Base-by-base conservation (phyloP, 92 coral and sea anemone species). In the Parazoanthus swiftii region DNA sequence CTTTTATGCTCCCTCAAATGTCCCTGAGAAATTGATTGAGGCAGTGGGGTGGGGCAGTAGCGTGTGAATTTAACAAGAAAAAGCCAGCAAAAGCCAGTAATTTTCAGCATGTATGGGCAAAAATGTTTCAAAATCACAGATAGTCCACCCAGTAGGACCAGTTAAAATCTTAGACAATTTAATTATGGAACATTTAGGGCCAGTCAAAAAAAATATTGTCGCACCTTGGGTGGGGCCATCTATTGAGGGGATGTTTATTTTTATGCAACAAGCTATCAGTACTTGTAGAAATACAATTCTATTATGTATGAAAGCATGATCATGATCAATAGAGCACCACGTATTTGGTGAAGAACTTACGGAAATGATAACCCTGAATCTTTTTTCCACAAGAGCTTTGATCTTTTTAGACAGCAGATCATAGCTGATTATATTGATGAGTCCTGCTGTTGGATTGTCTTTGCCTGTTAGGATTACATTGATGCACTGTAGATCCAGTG, bases 401-500 rank as follows among this genome's bases (percentile, higher is more conserved):
- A 81, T 74, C 66, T 89, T 89, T 80, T 95, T 97, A 18, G 95
- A 89, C 85, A 97, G 88, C 67, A 97, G 91, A 56, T 97, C 99
- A 76, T 97, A 97, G 86, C 97, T 97, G 70, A 95, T 95, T 8
- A 97, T 91, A 88, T 97, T 97, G 21, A 97, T 75, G 3, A 95
- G 94, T n/a, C 98, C 99, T 71, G 94, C 79, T 50, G 92, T 93
- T 44, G 95, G 92, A 39, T 86, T 89, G 86, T 95, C 98, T 90
- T 95, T 97, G 81, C 99, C 99, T 54, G 99, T 93, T 36, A 95
- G 79, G 74, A 97, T 92, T 59, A 97, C 98, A 77, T 97, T 97
- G 59, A 97, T 86, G 79, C 43, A 44, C 70, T 91, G 92, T 59
- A 92, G 93, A 70, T 95, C 92, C 83, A 97, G 78, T 8, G 98